These are phyloP conservation scores for Deilephila elpenor DNA, from an alignment of 2,888 invertebrate species.

Conservation along the genomic window DNA sequence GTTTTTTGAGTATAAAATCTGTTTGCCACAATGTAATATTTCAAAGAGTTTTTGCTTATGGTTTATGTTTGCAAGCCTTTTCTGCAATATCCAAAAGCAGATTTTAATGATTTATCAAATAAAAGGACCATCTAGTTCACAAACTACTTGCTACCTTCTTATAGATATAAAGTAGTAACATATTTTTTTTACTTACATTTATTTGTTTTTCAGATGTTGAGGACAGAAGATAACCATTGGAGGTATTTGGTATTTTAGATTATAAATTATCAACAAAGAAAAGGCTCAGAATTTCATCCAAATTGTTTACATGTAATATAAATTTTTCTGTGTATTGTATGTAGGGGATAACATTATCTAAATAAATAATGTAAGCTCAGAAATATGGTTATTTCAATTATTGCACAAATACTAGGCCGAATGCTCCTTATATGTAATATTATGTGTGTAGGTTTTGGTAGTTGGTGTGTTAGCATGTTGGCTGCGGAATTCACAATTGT, in stretches of 20 bases:
- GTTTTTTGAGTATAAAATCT: background rate
- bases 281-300: slow-evolving; percentile 45
- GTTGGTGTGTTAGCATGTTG: no score
- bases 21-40: background rate
- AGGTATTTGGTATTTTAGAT: slow-evolving; percentile 40
- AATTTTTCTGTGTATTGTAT: slow-evolving; percentile 29
- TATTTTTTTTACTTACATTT: slow-evolving; percentile 3
- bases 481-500: no score
- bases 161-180: background rate
- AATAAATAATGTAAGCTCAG: slow-evolving; percentile 32
- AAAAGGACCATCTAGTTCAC: no score
- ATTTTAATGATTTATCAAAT: no score
- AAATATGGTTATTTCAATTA: background rate
- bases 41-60: no score
- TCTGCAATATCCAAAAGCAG: no score
- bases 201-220: slow-evolving; percentile 75
- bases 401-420: no score
- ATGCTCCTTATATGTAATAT: no score
- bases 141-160: no score
- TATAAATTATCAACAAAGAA: slow-evolving; percentile 46
- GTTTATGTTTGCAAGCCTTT: no score
- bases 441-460: no score
- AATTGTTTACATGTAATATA: slow-evolving; percentile 29
- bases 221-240: slow-evolving; percentile 68
- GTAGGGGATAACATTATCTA: slow-evolving; percentile 12